Base-by-base conservation (phyloP, 2,797 vertebrate species). In the Avahi laniger region DNA sequence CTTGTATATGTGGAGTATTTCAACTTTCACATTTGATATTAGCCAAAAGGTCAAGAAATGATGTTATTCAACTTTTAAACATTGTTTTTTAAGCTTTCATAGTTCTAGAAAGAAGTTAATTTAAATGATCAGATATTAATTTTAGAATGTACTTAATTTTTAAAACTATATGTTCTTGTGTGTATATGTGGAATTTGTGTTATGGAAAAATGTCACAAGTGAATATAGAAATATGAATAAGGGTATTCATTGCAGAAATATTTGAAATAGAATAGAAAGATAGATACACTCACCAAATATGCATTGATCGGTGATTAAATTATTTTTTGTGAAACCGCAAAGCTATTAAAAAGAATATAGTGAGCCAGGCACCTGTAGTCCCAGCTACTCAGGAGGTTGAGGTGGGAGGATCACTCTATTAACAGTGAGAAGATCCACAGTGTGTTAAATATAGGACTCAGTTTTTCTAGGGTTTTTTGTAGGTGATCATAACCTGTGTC, bases 91-190 rank as follows among this genome's bases (percentile, higher is more conserved):
- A 80, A 88, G 73, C 26, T 59, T 94, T 72, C 22, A 73, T 95
- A 85, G 41, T 85, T 95, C 30, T 89, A 96, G 69, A 93, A 95
- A 81, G 38, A 95, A 87, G 33, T 88, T 93, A 52, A 76, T 61
- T 81, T 91, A 92, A 94, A 46, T 87, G 81, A 67, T 85, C 26
- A 48, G 52, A 38, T 90, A 6, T 54, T 88, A 94, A 92, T 67
- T 88, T 91, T 82, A 61, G 93, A 93, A 91, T 35, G 20, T n/a
- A 13, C 6, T 26, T 95, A 59, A 80, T 81, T 86, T 91, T 81
- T 50, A 38, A 93, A 83, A 91, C 48, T 81, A 4, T 59, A 24
- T 81, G 35, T 78, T 48, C 63, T 85, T 94, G 1, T 94, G 1
- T 89, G 11, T 85, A 3, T 65, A 35, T 96, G 33, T 90, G 33